These are phyloP conservation scores for Melinaea marsaeus DNA, from an alignment of 2,888 invertebrate species.

Conservation along the genomic window DNA sequence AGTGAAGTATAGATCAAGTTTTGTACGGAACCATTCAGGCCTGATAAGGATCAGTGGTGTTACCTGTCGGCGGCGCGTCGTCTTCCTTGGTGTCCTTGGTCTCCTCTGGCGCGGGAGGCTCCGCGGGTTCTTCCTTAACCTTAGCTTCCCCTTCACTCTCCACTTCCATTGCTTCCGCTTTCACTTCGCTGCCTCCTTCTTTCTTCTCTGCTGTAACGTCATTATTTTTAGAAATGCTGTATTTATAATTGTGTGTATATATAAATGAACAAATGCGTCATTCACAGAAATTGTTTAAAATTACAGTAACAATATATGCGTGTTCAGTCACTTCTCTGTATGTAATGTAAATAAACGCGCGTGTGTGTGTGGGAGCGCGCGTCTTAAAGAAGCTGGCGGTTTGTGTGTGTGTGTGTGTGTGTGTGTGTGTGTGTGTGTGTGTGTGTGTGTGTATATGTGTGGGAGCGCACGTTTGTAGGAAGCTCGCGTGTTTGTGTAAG, in stretches of 20 bases:
- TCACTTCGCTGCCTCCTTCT: conserved; percentile 56
- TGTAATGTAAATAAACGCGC: too few species aligned
- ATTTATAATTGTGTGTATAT: background rate
- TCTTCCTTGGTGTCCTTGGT: conserved; percentile 63
- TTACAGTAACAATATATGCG: too few species aligned
- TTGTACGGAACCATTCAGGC: background rate
- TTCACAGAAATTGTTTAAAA: too few species aligned
- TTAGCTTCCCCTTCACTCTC: conserved; percentile 67
- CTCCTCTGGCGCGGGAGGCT: conserved; percentile 57
- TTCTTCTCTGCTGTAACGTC: conserved; percentile 52
- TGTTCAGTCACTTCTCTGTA: too few species aligned
- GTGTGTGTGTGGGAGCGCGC: too few species aligned
- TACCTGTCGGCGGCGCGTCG: conserved; percentile 41
- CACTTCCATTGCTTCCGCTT: conserved; percentile 66
- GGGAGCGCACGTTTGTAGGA: conserved; percentile 80
- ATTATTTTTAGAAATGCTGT: background rate
- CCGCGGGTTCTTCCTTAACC: conserved; percentile 74
- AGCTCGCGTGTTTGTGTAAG: conserved; percentile 57
- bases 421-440: conserved; percentile 4
- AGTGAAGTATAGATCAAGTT: too few species aligned
- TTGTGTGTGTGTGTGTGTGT: background rate
- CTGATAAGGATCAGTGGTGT: background rate
- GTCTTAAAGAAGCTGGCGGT: background rate
- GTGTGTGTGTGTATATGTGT: conserved; percentile 68
- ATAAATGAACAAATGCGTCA: conserved; percentile 31